Base-by-base conservation (phyloP, 2,797 vertebrate genomes). In the Tolypeutes matacus region DNA sequence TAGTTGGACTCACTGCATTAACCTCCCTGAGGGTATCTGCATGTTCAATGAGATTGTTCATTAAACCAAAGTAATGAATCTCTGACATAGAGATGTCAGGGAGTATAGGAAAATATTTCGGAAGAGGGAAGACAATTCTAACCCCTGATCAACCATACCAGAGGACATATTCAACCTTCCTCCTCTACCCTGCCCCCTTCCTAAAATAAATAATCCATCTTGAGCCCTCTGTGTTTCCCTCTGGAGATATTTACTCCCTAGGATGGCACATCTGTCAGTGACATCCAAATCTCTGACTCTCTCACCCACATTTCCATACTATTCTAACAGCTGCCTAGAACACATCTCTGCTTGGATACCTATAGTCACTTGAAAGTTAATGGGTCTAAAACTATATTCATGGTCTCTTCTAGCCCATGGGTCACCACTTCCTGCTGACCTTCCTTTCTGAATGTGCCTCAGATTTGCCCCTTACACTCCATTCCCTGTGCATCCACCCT, bases 41-140 rank as follows among this genome's bases (percentile, higher is more conserved):
- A 89, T 94, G 95, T 95, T 86, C 69, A 94, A 83, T 93, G 70
- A 95, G 93, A 93, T 62, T 93, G 65, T 83, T 96, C 86, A 78
- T 92, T 88, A 95, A 93, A 39, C 39, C 53, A 7, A 69, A 69
- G 86, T 95, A 94, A 96, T 93, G 94, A 92, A 94, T 96, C 89
- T 96, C 94, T 94, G 93, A 90, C 89, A 95, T 31, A 94, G 53
- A 70, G 51, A 76, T 87, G 42, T 83, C 93, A 70, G 84, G 51
- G 78, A 69, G 25, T 29, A 77, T n/a, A 94, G 64, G 69, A 95
- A 91, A 49, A 80, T 49, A 72, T 90, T 51, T 78, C n/a, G 72
- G 69, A 62, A 94, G 56, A 62, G 27, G 8, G 29, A 70, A 53
- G 56, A 72, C 42, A 89, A 81, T 51, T 36, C 29, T 85, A 93